phyloP scores from a whole-genome alignment of 2,113 vertebrate species.

The Smithornis capensis region DNA sequence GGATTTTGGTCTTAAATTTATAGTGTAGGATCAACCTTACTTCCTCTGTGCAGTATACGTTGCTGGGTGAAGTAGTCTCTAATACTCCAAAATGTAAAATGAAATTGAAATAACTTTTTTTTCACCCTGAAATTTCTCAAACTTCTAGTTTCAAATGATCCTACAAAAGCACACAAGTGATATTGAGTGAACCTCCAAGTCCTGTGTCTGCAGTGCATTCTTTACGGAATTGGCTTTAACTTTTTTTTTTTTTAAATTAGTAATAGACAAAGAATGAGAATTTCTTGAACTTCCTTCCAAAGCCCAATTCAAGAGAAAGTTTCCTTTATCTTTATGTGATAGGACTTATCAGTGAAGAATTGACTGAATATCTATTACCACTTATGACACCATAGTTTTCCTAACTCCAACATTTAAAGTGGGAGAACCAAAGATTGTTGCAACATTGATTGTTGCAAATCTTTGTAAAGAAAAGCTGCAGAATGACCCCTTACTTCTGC shows the following conservation, averaged over 20 bases:
- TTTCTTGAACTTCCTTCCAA: background rate
- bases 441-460: fast-evolving
- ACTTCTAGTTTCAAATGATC: background rate
- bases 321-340: background rate
- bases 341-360: background rate
- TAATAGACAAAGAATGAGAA: background rate
- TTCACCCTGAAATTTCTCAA: background rate
- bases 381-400: background rate
- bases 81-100: background rate
- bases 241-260: background rate
- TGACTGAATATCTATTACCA: fast-evolving
- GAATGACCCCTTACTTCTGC: fast-evolving
- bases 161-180: fast-evolving
- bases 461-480: background rate
- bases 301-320: background rate
- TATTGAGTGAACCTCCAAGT: background rate
- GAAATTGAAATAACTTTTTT: background rate
- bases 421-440: background rate
- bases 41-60: background rate
- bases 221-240: fast-evolving
- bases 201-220: background rate
- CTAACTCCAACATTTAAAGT: background rate
- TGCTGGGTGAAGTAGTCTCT: background rate
- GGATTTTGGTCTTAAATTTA: background rate
- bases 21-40: background rate